Base-by-base conservation (phyloP, 2,888 invertebrate species). In the Cerastis rubricosa region DNA sequence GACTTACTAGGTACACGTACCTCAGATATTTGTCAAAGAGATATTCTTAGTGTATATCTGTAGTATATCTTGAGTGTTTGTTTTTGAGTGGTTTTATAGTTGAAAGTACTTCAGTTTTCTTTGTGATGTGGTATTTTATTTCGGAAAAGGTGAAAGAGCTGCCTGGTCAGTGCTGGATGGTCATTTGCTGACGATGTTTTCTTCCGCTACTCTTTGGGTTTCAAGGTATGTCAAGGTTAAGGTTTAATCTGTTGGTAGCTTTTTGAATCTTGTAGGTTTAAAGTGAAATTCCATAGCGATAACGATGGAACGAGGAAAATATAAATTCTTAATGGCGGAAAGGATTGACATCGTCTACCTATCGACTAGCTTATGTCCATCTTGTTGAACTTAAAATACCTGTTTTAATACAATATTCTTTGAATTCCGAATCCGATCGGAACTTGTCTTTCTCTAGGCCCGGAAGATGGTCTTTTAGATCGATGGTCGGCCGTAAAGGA, bases 71-170 rank as follows among this genome's bases (percentile, higher is more conserved):
- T 43, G 14, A 35, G 40, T 11, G 25, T 19, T 76, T 14, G 3
- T 35, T n/a, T n/a, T n/a, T n/a, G n/a, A n/a, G 29, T 54, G 8
- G 51, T 51, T 76, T 74, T 35, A 17, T 35, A 70, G 25, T 35
- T n/a, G 19, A 19, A 57, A n/a, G 40, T 47, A n/a, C 35, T 74
- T 45, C 35, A 74, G 47, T 35, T 25, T 22, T 59, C 17, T 40
- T 74, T 47, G 12, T 47, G 47, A n/a, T 40, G 40, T 49, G 47
- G n/a, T 71, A 47, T 71, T 67, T 57, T 54, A 63, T 43, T 74
- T 51, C 11, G 19, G 35, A 35, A 29, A 29, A 64, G 11, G n/a
- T 29, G 22, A 22, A 45, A 40, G 9, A 6, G 7, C 17, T 25
- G 17, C 9, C 25, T 40, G 17, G 22, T 25, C 6, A 14, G 14